These are phyloP conservation scores for Dermatophagoides farinae DNA, from an alignment of 1,140 invertebrate species.

Conservation along the genomic window DNA sequence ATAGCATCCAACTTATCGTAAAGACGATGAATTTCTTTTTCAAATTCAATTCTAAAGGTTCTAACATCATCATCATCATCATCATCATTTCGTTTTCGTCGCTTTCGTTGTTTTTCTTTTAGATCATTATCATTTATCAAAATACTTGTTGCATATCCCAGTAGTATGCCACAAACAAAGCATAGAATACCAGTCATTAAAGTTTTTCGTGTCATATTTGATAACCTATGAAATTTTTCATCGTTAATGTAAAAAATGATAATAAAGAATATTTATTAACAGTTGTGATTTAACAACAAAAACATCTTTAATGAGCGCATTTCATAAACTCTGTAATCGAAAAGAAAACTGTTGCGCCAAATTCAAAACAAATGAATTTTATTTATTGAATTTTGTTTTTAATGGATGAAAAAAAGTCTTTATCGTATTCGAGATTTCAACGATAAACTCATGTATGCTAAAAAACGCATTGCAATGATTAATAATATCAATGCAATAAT, in stretches of 20 bases:
- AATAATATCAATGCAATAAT: conserved; percentile 43
- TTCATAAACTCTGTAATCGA: neutral
- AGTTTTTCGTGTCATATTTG: neutral
- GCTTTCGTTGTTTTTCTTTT: neutral
- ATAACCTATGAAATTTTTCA: no score
- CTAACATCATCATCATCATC: neutral
- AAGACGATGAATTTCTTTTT: neutral
- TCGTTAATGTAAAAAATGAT: no score
- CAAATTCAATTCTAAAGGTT: no score
- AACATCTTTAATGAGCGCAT: neutral
- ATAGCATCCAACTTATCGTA: neutral
- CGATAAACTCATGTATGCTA: conserved; percentile 52
- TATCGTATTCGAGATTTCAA: conserved; percentile 17
- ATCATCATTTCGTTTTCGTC: neutral
- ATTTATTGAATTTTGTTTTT: neutral
- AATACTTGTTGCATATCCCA: neutral
- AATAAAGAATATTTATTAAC: no score
- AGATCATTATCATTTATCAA: neutral
- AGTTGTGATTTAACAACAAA: neutral
- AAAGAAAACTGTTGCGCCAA: neutral
- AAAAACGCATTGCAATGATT: conserved; percentile 48
- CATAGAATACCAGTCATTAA: neutral
- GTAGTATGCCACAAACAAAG: neutral
- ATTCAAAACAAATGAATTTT: neutral
- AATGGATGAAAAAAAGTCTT: neutral